Evolutionary conservation across 2,797 vertebrate species (phyloP).

Genomic region (Podarcis siculus): DNA sequence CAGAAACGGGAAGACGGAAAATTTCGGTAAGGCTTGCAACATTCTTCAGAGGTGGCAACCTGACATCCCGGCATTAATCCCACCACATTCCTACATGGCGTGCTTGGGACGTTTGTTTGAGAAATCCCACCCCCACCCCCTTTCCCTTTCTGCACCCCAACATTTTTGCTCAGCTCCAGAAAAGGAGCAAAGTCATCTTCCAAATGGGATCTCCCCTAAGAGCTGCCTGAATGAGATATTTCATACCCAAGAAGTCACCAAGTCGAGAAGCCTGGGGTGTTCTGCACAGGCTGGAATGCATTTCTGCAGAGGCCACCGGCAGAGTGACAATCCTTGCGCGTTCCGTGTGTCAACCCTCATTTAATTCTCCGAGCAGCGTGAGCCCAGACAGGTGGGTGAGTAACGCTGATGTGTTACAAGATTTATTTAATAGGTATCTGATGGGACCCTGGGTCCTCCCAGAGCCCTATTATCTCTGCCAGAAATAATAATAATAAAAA

Average conservation of each 20-base stretch:
- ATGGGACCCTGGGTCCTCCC: constrained; percentile 73
- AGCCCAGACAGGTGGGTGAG: constrained; percentile 81
- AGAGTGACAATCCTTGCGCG: constrained; percentile 23
- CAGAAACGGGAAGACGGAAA: too few relatives aligned
- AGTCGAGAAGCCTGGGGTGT: constrained; percentile 36
- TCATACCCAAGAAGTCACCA: fast-evolving
- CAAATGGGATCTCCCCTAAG: too few relatives aligned
- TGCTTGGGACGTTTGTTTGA: neutral
- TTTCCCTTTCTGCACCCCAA: neutral
- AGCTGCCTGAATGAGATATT: constrained; percentile 24
- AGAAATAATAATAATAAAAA: constrained; percentile 82
- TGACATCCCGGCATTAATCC: neutral
- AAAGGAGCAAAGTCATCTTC: neutral
- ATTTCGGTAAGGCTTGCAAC: too few relatives aligned
- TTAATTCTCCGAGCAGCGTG: constrained; percentile 78
- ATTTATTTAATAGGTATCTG: constrained; percentile 86
- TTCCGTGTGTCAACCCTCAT: constrained; percentile 65
- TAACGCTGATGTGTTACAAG: constrained; percentile 68
- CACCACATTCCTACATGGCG: neutral
- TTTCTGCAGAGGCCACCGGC: neutral
- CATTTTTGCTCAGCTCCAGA: neutral
- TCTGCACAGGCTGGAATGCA: neutral
- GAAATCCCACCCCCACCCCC: too few relatives aligned
- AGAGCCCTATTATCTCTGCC: constrained; percentile 81
- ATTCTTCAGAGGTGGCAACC: too few relatives aligned